A percentile compares a stretch with the other conserved stretches of the same genome.
Evolutionary conservation across 1,140 invertebrate genomes (phyloP).

Genomic region (Drosophila kikkawai): DNA sequence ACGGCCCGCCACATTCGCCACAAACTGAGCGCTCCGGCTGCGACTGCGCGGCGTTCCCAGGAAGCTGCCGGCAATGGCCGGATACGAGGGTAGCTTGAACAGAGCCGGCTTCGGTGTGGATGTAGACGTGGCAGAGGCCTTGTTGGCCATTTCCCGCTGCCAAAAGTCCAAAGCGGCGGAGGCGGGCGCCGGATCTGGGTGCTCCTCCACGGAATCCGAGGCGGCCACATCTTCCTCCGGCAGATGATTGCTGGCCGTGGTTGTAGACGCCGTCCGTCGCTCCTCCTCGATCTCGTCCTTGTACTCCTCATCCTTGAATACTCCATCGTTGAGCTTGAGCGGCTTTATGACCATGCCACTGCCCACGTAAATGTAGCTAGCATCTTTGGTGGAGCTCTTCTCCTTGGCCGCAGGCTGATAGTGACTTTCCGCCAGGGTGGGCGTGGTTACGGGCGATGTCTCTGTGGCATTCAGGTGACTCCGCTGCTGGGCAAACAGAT

Average conservation of each 20-base stretch:
- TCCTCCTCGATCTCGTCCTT: constrained; percentile 25
- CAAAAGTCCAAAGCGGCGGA: constrained; percentile 45
- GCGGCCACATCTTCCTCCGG: constrained; percentile 24
- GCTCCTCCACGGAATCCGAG: constrained; percentile 1
- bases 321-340: constrained; percentile 14
- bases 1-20: constrained; percentile 68
- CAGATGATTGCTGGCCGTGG: constrained; percentile 32
- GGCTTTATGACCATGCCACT: constrained; percentile 4
- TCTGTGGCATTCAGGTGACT: constrained; percentile 11
- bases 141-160: constrained; percentile 53
- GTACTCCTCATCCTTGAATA: constrained; percentile 13
- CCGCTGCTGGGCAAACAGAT: constrained; percentile 62
- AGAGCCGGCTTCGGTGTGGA: constrained; percentile 62
- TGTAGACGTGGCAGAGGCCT: constrained; percentile 23
- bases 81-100: constrained; percentile 70
- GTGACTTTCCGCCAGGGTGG: not conserved
- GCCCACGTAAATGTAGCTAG: constrained; percentile 13
- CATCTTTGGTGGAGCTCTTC: not conserved
- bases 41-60: constrained; percentile 73
- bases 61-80: constrained; percentile 66
- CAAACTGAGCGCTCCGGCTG: constrained; percentile 74
- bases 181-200: not conserved
- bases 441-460: not conserved
- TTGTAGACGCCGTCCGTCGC: not conserved
- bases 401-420: not conserved